phyloP scores from a whole-genome alignment of 2,797 vertebrate species.

The Sus cebifrons region DNA sequence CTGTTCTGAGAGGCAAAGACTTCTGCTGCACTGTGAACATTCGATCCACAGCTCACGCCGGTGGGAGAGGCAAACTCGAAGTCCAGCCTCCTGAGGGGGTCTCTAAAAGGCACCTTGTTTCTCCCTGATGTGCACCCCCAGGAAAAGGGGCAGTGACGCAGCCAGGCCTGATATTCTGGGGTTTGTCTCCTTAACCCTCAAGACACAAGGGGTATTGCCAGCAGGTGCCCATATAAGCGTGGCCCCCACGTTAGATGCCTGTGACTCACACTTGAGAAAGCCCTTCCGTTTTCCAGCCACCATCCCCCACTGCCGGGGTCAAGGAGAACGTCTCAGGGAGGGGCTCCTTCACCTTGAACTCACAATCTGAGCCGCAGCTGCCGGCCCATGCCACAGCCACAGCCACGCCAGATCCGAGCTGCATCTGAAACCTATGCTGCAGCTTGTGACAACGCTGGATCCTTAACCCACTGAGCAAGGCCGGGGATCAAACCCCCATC shows the following conservation, averaged over 20 bases:
- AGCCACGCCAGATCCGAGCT: no score
- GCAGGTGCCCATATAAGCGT: no score
- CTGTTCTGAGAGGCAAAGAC: not conserved
- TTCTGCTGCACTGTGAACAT: not conserved
- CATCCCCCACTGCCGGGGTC: not conserved
- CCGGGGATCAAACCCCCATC: no score
- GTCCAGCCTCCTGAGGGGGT: not conserved
- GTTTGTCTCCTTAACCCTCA: not conserved
- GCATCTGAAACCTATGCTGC: no score
- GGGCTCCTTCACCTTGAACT: fast-evolving
- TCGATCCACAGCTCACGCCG: not conserved
- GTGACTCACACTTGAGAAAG: not conserved
- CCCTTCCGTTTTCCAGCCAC: not conserved
- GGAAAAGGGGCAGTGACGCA: not conserved
- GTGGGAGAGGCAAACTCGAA: not conserved
- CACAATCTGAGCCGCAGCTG: no score
- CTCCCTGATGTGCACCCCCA: not conserved
- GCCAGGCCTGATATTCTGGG: not conserved
- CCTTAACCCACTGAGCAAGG: no score
- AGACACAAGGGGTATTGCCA: not conserved
- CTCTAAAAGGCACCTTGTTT: not conserved
- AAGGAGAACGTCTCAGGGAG: not conserved
- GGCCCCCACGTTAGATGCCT: not conserved
- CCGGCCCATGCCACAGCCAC: no score
- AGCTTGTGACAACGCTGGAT: no score